Base-by-base conservation (phyloP, 2,113 vertebrate species). In the Fregetta grallaria region DNA sequence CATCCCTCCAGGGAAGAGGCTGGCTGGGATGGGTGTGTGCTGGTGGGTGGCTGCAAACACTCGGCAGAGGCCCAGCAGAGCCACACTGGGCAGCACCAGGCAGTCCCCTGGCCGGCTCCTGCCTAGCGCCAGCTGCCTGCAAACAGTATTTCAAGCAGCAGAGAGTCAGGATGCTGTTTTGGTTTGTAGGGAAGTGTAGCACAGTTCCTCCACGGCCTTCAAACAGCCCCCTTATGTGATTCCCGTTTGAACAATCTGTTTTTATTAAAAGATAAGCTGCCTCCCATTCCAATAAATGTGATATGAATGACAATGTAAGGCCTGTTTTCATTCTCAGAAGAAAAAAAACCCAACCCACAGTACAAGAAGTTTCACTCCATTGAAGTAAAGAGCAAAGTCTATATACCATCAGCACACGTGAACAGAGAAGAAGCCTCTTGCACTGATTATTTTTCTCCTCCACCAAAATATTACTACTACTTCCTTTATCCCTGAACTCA, bases 261-360 rank as follows among this genome's bases (percentile, higher is more conserved):
- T 95, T 91, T 91, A 42, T 84, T 73, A 71, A 81, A 87, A 90
- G 73, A 77, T 81, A 92, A 87, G 65, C 61, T 75, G 61, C 29
- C 4, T 77, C 44, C 56, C n/a, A 20, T 91, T 91, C 36, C 30
- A 56, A 71, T 77, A 91, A 81, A 81, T 82, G 88, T 71, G 45
- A 68, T 49, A 81, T 8, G 72, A 93, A 80, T 81, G 70, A 29
- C 40, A 81, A 50, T 17, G 11, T 47, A 61, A 84, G 52, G 25
- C 50, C 49, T 63, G 44, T 78, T 91, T 89, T 88, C 56, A 61
- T 65, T 72, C 58, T 94, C 22, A 42, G 66, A 81, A 61, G 47
- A 25, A 58, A 90, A 90, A 68, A 75, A 86, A 56, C 0, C 18
- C 8, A 3, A 49, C 22, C 52, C 21, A 26, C 23, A 34, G 61